Base-by-base conservation (phyloP, 2,797 vertebrate genomes). In the Phataginus tetradactyla region DNA sequence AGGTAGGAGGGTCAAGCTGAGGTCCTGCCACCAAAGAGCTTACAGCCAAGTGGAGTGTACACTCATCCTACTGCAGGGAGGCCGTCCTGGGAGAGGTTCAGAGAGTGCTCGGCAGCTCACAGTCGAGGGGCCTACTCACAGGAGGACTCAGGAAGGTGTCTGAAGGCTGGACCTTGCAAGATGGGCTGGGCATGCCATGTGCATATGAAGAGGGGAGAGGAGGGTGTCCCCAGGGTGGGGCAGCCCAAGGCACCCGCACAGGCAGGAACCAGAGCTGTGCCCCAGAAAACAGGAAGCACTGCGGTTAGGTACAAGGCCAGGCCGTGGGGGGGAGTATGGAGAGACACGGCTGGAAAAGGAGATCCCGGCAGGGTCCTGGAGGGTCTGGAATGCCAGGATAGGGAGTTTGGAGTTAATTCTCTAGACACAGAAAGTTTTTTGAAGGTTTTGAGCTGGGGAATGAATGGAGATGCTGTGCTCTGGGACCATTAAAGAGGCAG, bases 401-500 rank as follows among this genome's bases (percentile, higher is more conserved):
- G 32, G 39, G 34, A 78, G 34, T 53, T 4, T 10, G 42, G 53
- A 21, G 64, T 55, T 83, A 18, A 34, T 59, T 83, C 75, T 83
- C 68, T 7, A 71, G 51, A 80, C 21, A 29, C 5, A 57, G 53
- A 68, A 61, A 92, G 72, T 79, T 85, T 68, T n/a, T 27, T 2
- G 29, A 94, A 85, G 85, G 93, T 85, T 72, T 20, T 7, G 63
- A 91, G 34, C 90, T 10, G 37, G 45, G 53, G 27, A 84, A n/a
- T 11, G 25, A 64, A 80, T 1, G 4, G 39, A 8, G 20, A 87
- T 49, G 32, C 75, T 17, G 75, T 11, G 69, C 88, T 80, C 20
- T 53, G 96, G 96, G 94, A 86, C 84, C 81, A 49, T 96, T 95
- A 92, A 92, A 77, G 95, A 92, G 72, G 90, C 94, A 93, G 84